A percentile compares a stretch with the other conserved stretches of the same genome.
Conservation (phyloP, 2,113 vertebrate species). For the Zingel zingel region DNA sequence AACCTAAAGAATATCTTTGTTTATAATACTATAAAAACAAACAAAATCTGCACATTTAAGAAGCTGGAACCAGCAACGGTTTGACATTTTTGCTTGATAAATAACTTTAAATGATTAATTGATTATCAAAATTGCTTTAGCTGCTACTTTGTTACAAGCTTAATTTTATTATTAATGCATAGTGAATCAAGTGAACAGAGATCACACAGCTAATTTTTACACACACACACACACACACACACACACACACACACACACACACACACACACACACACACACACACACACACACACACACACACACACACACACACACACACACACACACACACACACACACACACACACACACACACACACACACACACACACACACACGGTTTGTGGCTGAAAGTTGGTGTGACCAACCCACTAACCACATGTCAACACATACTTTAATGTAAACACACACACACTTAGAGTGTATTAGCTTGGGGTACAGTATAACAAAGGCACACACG, state of each 20-base stretch:
- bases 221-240: slow-evolving; percentile 2
- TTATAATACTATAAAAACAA: not conserved
- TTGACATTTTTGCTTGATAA: not conserved
- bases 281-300: slow-evolving; percentile 6
- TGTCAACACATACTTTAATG: slow-evolving; percentile 15
- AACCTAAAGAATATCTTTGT: not conserved
- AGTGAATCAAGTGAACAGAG: not conserved
- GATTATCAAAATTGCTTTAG: not conserved
- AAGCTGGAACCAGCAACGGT: not conserved
- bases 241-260: slow-evolving; percentile 12
- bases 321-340: slow-evolving; percentile 5
- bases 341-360: slow-evolving; percentile 15
- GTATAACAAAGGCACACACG: slow-evolving; percentile 14
- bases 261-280: slow-evolving; percentile 6
- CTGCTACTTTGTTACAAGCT: too few species aligned
- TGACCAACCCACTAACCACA: slow-evolving; percentile 46
- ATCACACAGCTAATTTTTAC: not conserved
- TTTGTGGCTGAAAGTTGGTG: not conserved
- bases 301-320: slow-evolving; percentile 9
- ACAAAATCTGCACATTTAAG: not conserved
- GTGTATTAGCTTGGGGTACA: too few species aligned
- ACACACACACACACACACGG: not conserved
- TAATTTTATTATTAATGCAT: not conserved
- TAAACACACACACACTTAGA: slow-evolving; percentile 1
- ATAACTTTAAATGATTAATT: not conserved